phyloP scores from a whole-genome alignment of 2,888 invertebrate genomes.

The Lithosia quadra region DNA sequence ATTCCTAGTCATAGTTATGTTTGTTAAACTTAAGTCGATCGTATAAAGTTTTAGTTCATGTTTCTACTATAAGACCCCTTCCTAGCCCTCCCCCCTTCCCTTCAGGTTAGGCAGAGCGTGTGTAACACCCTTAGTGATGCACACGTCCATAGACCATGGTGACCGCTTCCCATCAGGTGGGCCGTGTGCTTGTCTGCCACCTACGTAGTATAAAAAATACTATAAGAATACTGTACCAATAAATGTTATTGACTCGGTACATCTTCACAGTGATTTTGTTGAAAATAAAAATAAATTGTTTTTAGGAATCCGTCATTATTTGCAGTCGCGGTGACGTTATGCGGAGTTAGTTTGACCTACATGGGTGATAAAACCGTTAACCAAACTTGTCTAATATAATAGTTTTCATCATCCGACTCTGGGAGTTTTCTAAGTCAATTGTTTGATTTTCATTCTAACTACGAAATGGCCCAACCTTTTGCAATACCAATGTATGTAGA shows the following conservation, averaged over 20 bases:
- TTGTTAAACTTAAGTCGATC: neutral
- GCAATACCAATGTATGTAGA: no score
- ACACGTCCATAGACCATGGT: no score
- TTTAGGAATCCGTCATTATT: neutral
- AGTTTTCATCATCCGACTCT: neutral
- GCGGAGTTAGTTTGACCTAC: neutral
- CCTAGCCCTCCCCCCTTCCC: no score
- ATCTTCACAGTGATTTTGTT: neutral
- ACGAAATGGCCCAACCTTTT: constrained; percentile 32
- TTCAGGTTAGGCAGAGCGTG: no score
- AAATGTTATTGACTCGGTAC: neutral
- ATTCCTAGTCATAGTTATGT: constrained; percentile 13
- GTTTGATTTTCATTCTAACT: no score
- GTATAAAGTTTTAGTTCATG: neutral
- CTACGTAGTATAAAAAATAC: no score
- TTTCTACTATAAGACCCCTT: neutral
- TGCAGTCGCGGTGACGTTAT: neutral
- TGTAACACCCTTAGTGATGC: no score
- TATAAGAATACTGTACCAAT: no score
- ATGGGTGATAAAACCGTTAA: neutral
- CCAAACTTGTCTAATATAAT: neutral
- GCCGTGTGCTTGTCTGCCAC: no score
- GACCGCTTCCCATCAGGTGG: no score
- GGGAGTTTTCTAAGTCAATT: no score
- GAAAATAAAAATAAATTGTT: neutral